Base-by-base conservation (phyloP, 1,140 invertebrate genomes). In the Sogatella furcifera region DNA sequence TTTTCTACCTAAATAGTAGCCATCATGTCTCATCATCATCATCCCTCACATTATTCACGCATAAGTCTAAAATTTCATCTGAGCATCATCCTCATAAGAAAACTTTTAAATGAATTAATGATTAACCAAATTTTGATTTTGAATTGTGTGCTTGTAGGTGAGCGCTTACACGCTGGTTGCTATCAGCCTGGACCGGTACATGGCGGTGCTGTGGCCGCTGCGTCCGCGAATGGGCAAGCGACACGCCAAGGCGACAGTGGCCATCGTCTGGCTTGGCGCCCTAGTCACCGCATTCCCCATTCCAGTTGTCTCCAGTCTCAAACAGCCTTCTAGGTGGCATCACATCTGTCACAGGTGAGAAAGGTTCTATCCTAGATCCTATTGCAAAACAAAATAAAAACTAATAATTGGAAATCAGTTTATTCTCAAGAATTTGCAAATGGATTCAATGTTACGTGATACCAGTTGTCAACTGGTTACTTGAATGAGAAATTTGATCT, bases 181-280 rank as follows among this genome's bases (percentile, higher is more conserved):
- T 2, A 90, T 95, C 68, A 90, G 88, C 57, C 80, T 89, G 46
- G 91, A 95, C 72, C 79, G 90, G 9, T 94, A 91, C 67, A 82
- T 90, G 68, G 90, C 89, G 14, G 94, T 95, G 59, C 86, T 94
- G 76, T 88, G 88, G 76, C 92, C 92, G 0, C 73, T 95, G 28
- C 77, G 82, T 65, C 90, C 89, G 2, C 78, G 90, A 31, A 81
- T 94, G 68, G 84, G 86, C 5, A 87, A 86, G 68, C 78, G 76
- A 62, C 81, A 85, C 54, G 84, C 86, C 0, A 84, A 84, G 64
- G 72, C 83, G 41, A 81, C 89, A 46, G 91, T 95, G 24, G 73
- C 77, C 0, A 74, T 78, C 2, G 86, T 93, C 10, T 94, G 90
- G 90, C 64, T 80, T 2, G 78, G 93, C 17, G 89, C 92, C 0